Percentiles rank a stretch among this genome's conserved stretches.
Evolutionary conservation across 1,140 invertebrate genomes (phyloP).

Genomic region (Cepaea nemoralis): DNA sequence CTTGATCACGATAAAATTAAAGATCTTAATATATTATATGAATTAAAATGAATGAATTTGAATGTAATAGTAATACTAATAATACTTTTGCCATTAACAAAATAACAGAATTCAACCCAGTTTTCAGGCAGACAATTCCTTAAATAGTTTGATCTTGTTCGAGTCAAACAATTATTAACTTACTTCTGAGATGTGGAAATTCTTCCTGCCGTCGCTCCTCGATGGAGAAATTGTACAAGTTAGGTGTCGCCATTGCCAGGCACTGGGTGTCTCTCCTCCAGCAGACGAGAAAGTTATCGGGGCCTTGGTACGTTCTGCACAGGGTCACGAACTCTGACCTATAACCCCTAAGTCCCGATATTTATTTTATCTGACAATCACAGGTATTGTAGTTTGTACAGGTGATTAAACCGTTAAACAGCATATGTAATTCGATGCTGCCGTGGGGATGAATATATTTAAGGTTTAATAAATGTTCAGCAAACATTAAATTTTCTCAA

Average conservation of each 20-base stretch:
- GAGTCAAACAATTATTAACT: not conserved
- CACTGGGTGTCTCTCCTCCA: not conserved
- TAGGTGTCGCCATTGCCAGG: not conserved
- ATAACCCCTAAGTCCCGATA: not conserved
- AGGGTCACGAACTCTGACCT: not conserved
- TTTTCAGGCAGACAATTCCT: not conserved
- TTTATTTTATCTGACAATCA: no score
- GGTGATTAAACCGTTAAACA: no score
- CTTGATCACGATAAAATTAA: no score
- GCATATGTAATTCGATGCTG: no score
- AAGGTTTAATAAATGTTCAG: no score
- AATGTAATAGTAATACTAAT: not conserved
- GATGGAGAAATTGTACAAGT: conserved; percentile 26
- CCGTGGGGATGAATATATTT: no score
- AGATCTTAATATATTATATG: no score
- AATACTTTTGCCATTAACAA: not conserved
- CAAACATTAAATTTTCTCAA: no score
- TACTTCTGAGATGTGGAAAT: conserved; percentile 25
- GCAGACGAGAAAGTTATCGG: not conserved
- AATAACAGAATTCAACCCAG: not conserved
- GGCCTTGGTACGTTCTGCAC: not conserved
- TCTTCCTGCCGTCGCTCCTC: not conserved
- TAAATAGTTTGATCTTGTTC: not conserved
- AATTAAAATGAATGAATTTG: no score
- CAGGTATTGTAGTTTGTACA: no score